A percentile compares a stretch with the other conserved stretches of the same genome.
Evolutionary conservation across 2,113 vertebrate genomes (phyloP).

Genomic region (Austrofundulus limnaeus): DNA sequence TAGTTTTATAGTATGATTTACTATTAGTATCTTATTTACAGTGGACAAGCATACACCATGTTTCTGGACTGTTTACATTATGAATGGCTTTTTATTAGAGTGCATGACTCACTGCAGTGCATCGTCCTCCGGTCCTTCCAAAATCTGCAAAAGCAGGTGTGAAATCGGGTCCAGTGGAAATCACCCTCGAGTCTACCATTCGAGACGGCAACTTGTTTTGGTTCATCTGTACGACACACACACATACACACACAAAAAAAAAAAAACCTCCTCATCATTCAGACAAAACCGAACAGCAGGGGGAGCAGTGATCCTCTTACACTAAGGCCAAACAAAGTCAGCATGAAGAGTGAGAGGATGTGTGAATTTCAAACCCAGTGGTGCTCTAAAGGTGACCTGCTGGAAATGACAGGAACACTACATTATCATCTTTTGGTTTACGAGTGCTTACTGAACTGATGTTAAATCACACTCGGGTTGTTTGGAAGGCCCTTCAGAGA

Average conservation of each 20-base stretch:
- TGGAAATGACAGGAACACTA: slow-evolving; percentile 17
- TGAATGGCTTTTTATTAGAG: slow-evolving; percentile 21
- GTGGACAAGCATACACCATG: too few relatives aligned
- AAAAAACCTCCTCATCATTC: slow-evolving; percentile 10
- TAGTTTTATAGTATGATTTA: not conserved
- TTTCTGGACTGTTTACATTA: too few relatives aligned
- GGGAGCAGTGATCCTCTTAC: slow-evolving; percentile 55
- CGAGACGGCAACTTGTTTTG: slow-evolving; percentile 89
- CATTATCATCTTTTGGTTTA: slow-evolving; percentile 23
- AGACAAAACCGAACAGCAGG: slow-evolving; percentile 63
- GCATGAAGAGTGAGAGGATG: not conserved
- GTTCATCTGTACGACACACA: slow-evolving; percentile 83
- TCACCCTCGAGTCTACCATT: slow-evolving; percentile 86
- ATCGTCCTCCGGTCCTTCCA: slow-evolving; percentile 87
- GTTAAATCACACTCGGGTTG: slow-evolving; percentile 20
- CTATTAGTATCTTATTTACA: too few relatives aligned
- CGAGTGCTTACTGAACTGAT: slow-evolving; percentile 19
- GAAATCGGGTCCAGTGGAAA: slow-evolving; percentile 94
- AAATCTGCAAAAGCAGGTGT: slow-evolving; percentile 98
- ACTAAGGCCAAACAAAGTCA: slow-evolving; percentile 8
- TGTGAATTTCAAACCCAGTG: slow-evolving; percentile 22
- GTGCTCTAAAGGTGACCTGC: slow-evolving; percentile 32
- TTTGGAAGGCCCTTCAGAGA: slow-evolving; percentile 2
- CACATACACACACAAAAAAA: too few relatives aligned
- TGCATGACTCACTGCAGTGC: slow-evolving; percentile 84